Base-by-base conservation (phyloP, 2,113 vertebrate species). In the Potamarius usumacintae region DNA sequence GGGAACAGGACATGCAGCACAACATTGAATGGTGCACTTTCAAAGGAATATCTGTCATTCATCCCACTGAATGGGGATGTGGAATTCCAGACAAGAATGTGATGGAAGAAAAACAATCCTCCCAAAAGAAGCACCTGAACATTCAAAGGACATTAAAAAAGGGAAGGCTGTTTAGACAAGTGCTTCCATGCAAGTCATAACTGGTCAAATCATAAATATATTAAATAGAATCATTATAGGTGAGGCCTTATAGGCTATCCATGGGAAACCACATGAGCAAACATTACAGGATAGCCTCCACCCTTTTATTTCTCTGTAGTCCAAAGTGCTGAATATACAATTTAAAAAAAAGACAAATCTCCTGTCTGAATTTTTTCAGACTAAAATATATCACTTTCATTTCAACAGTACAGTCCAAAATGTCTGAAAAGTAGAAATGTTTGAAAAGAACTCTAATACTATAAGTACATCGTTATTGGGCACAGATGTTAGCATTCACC, bases 21-120 rank as follows among this genome's bases (percentile, higher is more conserved):
- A 55, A 84, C 80, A 81, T 7, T 88, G 74, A 86, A 88, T 88
- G 77, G 82, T 57, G 50, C 63, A 9, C 22, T 86, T 86, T 86
- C 76, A 86, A 90, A 86, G 65, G 82, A 42, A 84, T 84, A 86
- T 90, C 78, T 65, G 50, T 42, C 25, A 82, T 69, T 90, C 78
- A 71, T 78, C 10, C 57, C 10, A 69, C 14, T 90, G 83, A 90
- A 90, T 84, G 25, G 89, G 78, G 58, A 22, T 52, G 79, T 18
- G 76, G 57, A 85, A 81, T 86, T 87, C 58, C 30, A 67, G n/a
- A 34, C 77, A 60, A 71, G 77, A 90, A 88, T 77, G 74, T 15
- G n/a, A 7, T 58, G 52, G n/a, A 82, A 20, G 55, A 50, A 87
- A 86, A 87, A 85, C 4, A 62, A 82, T 81, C 57, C n/a, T 74